These are phyloP conservation scores for Malurus splendens DNA, from an alignment of 2,797 vertebrate species.

Conservation along the genomic window DNA sequence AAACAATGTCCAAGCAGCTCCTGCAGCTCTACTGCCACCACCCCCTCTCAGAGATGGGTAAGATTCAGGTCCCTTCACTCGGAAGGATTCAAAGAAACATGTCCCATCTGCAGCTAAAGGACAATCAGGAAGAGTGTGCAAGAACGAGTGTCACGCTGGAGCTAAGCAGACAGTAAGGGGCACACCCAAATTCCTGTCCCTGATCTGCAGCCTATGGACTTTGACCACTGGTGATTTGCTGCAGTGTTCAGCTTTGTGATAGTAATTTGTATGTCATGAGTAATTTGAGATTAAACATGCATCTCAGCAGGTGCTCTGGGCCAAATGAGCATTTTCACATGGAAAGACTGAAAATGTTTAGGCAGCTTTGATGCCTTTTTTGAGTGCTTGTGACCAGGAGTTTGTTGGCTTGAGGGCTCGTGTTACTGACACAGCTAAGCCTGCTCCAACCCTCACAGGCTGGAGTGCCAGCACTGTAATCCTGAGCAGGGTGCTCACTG, in stretches of 20 bases:
- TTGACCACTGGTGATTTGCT: not conserved
- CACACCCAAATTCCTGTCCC: not conserved
- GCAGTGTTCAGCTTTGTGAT: not conserved
- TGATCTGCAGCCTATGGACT: not conserved
- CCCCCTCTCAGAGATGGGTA: fast-evolving
- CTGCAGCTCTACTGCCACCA: not conserved
- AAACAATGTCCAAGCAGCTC: not conserved
- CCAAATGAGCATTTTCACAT: constrained; percentile 8
- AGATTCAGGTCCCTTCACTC: not conserved
- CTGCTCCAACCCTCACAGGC: not conserved
- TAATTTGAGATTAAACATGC: not conserved
- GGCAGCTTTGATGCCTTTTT: not conserved
- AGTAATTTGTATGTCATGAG: not conserved
- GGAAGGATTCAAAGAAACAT: not conserved
- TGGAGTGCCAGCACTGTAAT: not conserved
- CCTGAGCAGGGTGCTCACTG: constrained; percentile 35
- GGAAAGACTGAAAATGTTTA: not conserved
- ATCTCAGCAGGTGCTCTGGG: not conserved
- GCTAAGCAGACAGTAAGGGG: not conserved
- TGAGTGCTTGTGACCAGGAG: not conserved
- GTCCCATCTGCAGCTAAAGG: not conserved
- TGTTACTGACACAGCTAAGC: constrained; percentile 26
- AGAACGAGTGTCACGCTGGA: not conserved
- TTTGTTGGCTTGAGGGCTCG: constrained; percentile 4
- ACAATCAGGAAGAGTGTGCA: not conserved